Conservation (phyloP, 2,113 vertebrate species). For the Tupaia tana region DNA sequence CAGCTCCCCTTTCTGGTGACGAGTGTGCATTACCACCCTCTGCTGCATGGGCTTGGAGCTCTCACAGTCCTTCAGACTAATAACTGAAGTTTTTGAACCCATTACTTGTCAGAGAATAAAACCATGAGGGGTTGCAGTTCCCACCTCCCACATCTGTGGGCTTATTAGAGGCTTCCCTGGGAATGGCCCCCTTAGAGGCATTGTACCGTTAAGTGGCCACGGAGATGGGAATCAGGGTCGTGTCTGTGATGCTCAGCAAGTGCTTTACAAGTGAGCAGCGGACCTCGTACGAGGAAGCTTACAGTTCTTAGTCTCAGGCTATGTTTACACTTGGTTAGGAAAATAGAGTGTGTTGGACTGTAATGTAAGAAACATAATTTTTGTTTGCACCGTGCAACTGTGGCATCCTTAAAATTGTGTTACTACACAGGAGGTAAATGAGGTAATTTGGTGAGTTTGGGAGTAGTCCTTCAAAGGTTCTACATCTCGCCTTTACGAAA, state of each 20-base stretch:
- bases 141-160: not conserved
- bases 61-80: not conserved
- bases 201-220: not conserved
- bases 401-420: not conserved
- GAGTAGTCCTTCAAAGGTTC: not conserved
- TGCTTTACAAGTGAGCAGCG: not conserved
- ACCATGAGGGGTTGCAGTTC: not conserved
- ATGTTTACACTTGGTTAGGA: not conserved
- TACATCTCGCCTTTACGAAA: not conserved
- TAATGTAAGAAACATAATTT: not conserved
- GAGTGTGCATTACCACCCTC: conserved; percentile 7
- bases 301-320: not conserved
- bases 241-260: not conserved
- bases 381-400: not conserved
- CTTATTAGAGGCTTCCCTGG: not conserved
- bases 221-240: not conserved
- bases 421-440: not conserved
- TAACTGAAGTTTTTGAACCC: not conserved
- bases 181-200: not conserved
- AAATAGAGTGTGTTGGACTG: not conserved
- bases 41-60: conserved; percentile 6
- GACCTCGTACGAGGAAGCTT: not conserved
- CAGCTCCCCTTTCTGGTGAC: not conserved
- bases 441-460: not conserved
- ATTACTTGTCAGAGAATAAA: not conserved